A percentile compares a stretch with the other conserved stretches of the same genome.
Conservation (phyloP, 2,113 vertebrate species). For the Lamprologus lemairii region DNA sequence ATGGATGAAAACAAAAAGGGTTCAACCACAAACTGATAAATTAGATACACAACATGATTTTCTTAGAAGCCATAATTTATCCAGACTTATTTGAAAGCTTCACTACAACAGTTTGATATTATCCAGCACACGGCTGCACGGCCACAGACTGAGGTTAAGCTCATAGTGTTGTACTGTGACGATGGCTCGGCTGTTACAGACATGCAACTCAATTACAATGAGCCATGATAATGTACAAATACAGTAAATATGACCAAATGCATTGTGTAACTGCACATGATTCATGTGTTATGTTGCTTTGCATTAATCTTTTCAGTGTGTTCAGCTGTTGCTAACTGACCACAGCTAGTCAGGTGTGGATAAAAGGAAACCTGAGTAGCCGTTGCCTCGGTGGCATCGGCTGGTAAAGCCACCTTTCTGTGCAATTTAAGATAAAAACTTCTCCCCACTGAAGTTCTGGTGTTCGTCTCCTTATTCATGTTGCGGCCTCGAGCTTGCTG, state of each 20-base stretch:
- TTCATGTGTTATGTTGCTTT: not conserved
- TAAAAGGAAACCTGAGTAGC: not conserved
- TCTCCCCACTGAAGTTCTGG: not conserved
- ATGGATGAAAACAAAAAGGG: not conserved
- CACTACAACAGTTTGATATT: not conserved
- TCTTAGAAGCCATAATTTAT: not conserved
- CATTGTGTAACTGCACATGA: not conserved
- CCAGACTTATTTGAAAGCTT: not conserved
- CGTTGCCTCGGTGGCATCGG: not conserved
- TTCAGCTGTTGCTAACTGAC: not conserved
- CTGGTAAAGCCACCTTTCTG: not conserved
- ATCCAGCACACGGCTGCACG: not conserved
- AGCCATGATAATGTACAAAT: not conserved
- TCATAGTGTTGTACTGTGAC: not conserved
- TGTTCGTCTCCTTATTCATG: not conserved
- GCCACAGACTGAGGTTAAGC: fast-evolving
- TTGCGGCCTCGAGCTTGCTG: fast-evolving
- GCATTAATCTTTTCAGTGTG: not conserved
- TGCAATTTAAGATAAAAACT: not conserved
- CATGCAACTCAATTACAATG: not conserved
- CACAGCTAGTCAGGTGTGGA: not conserved
- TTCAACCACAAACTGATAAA: not conserved
- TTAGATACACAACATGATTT: not conserved
- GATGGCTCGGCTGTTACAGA: not conserved
- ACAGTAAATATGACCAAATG: not conserved